Evolutionary conservation across 2,797 vertebrate species (phyloP), one percentile per base, ranked within the genome.

Genomic region (Paguma larvata): DNA sequence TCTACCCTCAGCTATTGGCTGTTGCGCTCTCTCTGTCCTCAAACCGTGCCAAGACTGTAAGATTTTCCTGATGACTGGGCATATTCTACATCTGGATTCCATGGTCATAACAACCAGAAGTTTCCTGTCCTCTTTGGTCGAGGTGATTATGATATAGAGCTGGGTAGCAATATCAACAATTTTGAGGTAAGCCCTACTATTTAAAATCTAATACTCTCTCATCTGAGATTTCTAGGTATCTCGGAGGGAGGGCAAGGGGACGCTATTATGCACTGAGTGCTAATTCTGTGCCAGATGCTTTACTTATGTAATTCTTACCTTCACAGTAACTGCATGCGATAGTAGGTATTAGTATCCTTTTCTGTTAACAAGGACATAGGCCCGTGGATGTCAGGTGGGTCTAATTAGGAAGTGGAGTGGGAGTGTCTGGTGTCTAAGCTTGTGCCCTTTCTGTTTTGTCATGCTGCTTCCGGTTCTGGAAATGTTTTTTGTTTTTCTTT

Each of bases 41-140:
- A 79, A 0, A 63, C 59, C 38, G 95, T 97, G 96, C 97, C 97
- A 93, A 96, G 92, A 95, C 85, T 90, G 96, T 97, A 96, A 98
- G 97, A 97, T 96, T 97, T 98, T 98, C 97, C 97, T 98, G 96
- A 97, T 97, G 97, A 97, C 96, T 92, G 94, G 97, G 95, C 97
- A 97, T 94, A 88, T 97, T 97, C 90, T 95, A 30, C 89, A 96
- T 97, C 96, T 98, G 96, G 97, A 97, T 89, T 94, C 87, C 92
- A 95, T 95, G 97, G 85, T 91, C 78, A 16, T 85, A 96, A 79
- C 90, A 97, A 91, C 97, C 95, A 97, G 92, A 91, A 96, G 91
- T 93, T 98, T 97, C 97, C 96, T 97, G 89, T 92, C 85, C 68
- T 83, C 80, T 73, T 83, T 91, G 89, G 92, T 97, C 86, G 96